Conservation (phyloP, 2,797 vertebrate species). For the Clarias laeviceps region DNA sequence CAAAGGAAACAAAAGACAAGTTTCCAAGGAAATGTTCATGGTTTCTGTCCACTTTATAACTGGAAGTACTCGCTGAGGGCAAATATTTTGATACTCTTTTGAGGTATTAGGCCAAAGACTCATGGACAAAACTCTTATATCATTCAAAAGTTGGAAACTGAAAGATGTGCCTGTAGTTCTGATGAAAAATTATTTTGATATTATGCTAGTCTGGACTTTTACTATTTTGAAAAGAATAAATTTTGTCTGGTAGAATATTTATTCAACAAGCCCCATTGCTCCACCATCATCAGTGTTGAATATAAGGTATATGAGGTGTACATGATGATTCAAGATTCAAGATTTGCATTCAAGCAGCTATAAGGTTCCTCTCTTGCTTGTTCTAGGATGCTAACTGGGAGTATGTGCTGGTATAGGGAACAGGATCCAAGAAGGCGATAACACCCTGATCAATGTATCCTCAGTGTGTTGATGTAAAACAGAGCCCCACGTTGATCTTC, state of each 20-base stretch:
- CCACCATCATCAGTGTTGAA: neutral
- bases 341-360: slow-evolving; percentile 36
- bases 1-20: neutral
- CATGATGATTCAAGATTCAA: neutral
- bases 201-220: neutral
- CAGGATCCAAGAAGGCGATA: slow-evolving; percentile 61
- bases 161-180: slow-evolving; percentile 15
- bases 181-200: slow-evolving; percentile 13
- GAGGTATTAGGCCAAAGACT: slow-evolving; percentile 1
- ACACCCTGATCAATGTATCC: slow-evolving; percentile 61
- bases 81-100: neutral
- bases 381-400: neutral
- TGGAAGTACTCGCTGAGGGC: neutral
- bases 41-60: neutral
- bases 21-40: neutral
- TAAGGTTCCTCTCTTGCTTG: slow-evolving; percentile 31
- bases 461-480: slow-evolving; percentile 69
- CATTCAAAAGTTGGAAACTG: slow-evolving; percentile 19
- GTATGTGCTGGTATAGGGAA: slow-evolving; percentile 3
- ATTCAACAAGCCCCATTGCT: neutral
- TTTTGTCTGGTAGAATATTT: neutral
- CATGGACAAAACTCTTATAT: neutral
- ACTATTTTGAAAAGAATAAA: neutral
- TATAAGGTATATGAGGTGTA: neutral
- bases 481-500: slow-evolving; percentile 67